phyloP scores from a whole-genome alignment of 2,888 invertebrate species.

The Ormyrus nitidulus region DNA sequence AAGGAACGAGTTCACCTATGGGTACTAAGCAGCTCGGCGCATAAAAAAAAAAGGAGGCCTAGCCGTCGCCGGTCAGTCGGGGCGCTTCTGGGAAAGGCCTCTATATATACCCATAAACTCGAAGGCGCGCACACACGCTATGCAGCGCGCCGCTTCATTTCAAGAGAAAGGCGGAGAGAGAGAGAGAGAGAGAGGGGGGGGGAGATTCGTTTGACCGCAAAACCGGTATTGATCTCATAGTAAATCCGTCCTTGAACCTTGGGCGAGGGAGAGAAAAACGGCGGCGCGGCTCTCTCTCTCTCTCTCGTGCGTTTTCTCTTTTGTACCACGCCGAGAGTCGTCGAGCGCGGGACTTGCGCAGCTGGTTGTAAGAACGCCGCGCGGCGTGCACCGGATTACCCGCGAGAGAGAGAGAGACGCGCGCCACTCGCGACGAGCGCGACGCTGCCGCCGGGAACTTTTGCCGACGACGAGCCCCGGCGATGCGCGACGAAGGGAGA shows the following conservation, averaged over 20 bases:
- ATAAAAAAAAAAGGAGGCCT: constrained; percentile 27
- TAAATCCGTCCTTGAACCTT: constrained; percentile 53
- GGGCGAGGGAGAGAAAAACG: constrained; percentile 29
- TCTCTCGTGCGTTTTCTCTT: constrained; percentile 33
- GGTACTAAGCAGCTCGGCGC: too few species aligned
- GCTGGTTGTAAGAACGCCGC: too few species aligned
- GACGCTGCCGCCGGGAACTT: too few species aligned
- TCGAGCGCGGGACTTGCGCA: neutral
- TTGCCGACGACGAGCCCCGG: too few species aligned
- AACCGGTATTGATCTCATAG: constrained; percentile 52
- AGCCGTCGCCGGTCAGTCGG: constrained; percentile 18
- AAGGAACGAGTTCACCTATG: neutral
- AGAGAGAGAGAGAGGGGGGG: too few species aligned
- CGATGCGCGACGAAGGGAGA: too few species aligned
- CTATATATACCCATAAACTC: constrained; percentile 7
- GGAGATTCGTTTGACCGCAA: constrained; percentile 49
- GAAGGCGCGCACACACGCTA: neutral
- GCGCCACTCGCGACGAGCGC: too few species aligned
- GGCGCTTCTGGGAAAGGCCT: constrained; percentile 20
- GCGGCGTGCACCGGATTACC: too few species aligned
- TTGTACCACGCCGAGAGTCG: neutral
- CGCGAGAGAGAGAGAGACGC: too few species aligned
- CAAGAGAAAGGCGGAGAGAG: neutral
- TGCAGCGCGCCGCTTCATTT: constrained; percentile 20
- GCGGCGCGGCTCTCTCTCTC: neutral